Base-by-base conservation (phyloP, 37 sponge, comb jelly and placozoan species). In the Halichondria panicea region DNA sequence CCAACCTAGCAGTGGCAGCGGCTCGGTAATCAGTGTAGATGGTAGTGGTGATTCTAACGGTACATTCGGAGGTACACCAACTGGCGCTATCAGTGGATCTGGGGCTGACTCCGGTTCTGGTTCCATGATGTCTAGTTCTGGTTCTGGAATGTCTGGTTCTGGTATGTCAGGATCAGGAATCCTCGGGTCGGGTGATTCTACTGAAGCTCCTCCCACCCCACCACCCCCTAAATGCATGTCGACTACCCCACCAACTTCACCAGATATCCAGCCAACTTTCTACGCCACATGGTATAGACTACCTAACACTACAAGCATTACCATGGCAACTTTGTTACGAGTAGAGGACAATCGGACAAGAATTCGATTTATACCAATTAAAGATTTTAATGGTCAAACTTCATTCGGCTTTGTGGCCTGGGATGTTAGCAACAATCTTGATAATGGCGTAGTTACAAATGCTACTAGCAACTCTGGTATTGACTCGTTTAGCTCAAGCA, bases 321-420 rank as follows among this genome's bases (percentile, higher is more conserved):
- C 75, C 21, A 52, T 33, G 43, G 92, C 92, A 72, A 76, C 85
- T 43, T 63, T 84, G 1, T 72, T 95, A 42, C 34, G 78, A 45
- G 58, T 72, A 36, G 71, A 87, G 52, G 86, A 76, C 7, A 30
- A 58, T 1, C 27, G 60, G 8, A 85, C 76, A 9, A 65, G 96
- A 35, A 31, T 95, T 3, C 56, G 96, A 39, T 91, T 91, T 61
- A 66, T 95, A 6, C 89, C 96, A 53, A 31, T 63, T 32, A 70
- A 63, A 67, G 68, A 95, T 55, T 91, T 88, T 68, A 79, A 75
- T 58, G 96, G 96, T 15, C 22, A 68, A 1, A 45, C 80, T 1
- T 32, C 63, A 5, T 36, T 95, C 43, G 45, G 64, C 2, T 91
- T 95, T 66, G 83, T 81, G 24, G 92, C 89, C 1, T 95, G 96